A percentile compares a stretch with the other conserved stretches of the same genome.
These are phyloP conservation scores for Sitobion miscanthi DNA, from an alignment of 1,140 invertebrate genomes.

Conservation along the genomic window DNA sequence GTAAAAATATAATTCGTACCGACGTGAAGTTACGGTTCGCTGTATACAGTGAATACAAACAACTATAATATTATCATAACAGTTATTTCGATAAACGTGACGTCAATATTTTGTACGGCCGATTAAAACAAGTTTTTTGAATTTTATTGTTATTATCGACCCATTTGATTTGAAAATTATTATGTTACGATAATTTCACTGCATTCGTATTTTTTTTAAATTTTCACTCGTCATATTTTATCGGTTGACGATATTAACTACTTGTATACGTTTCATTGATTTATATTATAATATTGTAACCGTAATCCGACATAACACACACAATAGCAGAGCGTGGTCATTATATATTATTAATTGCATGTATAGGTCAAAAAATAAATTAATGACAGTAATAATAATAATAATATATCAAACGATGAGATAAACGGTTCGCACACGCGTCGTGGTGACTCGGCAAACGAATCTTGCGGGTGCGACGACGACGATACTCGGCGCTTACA, in stretches of 20 bases:
- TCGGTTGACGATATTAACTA: background rate
- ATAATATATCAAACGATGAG: background rate
- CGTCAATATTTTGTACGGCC: too few species aligned
- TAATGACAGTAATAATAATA: background rate
- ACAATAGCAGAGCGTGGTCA: too few species aligned
- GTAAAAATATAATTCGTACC: background rate
- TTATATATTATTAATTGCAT: background rate
- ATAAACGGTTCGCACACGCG: background rate
- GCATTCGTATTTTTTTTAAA: too few species aligned
- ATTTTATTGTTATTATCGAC: background rate
- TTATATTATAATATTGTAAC: background rate
- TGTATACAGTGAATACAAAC: background rate
- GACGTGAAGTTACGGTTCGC: too few species aligned
- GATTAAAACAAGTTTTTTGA: background rate
- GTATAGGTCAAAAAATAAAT: background rate
- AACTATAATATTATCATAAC: background rate
- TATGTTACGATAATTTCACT: background rate
- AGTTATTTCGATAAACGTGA: background rate
- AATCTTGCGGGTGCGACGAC: background rate
- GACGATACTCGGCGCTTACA: background rate
- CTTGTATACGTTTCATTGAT: too few species aligned
- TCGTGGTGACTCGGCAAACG: background rate
- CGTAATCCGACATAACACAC: background rate
- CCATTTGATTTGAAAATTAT: background rate
- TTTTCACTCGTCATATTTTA: background rate